A percentile compares a stretch with the other conserved stretches of the same genome.
Evolutionary conservation across 2,797 vertebrate species (phyloP).

Genomic region (Euphonia xanthogaster): DNA sequence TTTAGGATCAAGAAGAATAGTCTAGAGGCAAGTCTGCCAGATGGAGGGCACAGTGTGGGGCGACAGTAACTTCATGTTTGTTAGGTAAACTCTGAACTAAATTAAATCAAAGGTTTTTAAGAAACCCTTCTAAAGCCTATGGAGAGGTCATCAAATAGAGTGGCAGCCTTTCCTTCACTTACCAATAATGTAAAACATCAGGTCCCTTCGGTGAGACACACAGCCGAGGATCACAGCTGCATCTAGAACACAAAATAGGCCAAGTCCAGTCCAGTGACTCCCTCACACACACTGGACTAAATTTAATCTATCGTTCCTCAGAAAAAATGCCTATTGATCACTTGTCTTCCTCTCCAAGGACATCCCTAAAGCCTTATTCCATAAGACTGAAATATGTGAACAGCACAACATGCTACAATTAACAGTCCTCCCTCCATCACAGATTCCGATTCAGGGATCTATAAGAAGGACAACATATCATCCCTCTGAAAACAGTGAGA

Average conservation of each 20-base stretch:
- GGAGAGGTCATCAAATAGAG: not conserved
- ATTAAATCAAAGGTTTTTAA: not conserved
- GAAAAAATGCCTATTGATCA: not conserved
- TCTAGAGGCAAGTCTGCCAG: not conserved
- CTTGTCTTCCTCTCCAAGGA: not conserved
- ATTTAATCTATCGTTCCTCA: not conserved
- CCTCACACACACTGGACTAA: not conserved
- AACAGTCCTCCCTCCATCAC: not conserved
- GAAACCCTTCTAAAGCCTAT: not conserved
- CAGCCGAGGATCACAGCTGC: slow-evolving; percentile 94
- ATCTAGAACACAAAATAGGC: slow-evolving; percentile 80
- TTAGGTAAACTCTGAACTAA: not conserved
- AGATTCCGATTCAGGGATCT: not conserved
- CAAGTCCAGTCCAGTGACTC: slow-evolving; percentile 50
- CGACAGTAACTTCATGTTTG: slow-evolving; percentile 40
- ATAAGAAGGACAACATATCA: not conserved
- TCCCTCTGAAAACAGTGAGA: not conserved
- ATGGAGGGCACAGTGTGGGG: not conserved
- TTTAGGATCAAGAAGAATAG: not conserved
- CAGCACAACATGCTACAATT: not conserved
- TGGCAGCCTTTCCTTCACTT: slow-evolving; percentile 72
- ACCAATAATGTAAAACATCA: slow-evolving; percentile 99
- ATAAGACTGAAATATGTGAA: not conserved
- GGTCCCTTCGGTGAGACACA: slow-evolving; percentile 94
- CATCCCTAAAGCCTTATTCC: not conserved